A percentile compares a stretch with the other conserved stretches of the same genome.
Evolutionary conservation across 2,113 vertebrate genomes (phyloP).

Genomic region (Talpa occidentalis): DNA sequence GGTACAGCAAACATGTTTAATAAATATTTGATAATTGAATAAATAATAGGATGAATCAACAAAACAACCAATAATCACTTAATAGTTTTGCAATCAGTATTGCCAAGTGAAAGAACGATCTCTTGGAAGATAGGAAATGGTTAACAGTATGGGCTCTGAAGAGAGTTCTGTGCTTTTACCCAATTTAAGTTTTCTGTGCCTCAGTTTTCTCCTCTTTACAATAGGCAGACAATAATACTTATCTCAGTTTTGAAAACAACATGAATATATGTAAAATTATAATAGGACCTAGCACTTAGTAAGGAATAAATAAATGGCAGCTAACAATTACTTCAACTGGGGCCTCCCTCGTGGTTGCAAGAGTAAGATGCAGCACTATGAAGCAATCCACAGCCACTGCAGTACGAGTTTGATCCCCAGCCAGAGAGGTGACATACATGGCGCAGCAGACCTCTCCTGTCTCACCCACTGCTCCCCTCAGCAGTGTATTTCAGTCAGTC

Average conservation of each 20-base stretch:
- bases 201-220: constrained; percentile 28
- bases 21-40: constrained; percentile 24
- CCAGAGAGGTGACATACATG: no score
- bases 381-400: no score
- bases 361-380: no score
- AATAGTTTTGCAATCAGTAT: not conserved
- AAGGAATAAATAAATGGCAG: not conserved
- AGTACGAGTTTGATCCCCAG: no score
- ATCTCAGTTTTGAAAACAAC: constrained; percentile 52
- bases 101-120: not conserved
- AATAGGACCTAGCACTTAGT: not conserved
- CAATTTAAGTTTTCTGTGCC: not conserved
- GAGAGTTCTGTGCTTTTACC: not conserved
- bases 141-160: not conserved
- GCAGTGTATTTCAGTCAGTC: no score
- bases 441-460: no score
- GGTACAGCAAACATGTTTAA: not conserved
- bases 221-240: not conserved
- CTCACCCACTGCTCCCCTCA: no score
- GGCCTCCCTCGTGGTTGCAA: no score
- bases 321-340: constrained; percentile 3
- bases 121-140: not conserved
- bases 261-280: constrained; percentile 2
- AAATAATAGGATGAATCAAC: not conserved
- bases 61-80: constrained; percentile 1